These are phyloP conservation scores for Myiothlypis coronata DNA, from an alignment of 2,797 vertebrate species.

Conservation along the genomic window DNA sequence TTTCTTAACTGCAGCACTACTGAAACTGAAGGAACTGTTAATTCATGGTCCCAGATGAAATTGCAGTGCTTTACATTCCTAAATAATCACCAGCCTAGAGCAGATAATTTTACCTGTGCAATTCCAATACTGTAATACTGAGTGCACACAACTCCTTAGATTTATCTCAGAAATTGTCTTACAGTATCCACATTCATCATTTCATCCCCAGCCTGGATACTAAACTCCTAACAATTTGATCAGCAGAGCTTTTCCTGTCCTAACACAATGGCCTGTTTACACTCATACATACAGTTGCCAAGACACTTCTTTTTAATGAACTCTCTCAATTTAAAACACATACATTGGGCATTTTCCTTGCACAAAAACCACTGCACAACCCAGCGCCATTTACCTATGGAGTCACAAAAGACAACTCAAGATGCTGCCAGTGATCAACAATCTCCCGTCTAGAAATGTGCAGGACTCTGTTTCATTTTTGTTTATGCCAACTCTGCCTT, in stretches of 20 bases:
- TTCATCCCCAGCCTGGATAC: background rate
- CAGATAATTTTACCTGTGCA: background rate
- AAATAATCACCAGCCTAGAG: background rate
- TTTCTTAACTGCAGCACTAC: background rate
- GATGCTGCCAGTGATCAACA: background rate
- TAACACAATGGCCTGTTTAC: background rate
- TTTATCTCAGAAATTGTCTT: background rate
- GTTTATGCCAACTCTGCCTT: background rate
- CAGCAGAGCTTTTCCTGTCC: background rate
- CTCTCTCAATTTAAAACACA: background rate
- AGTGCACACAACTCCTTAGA: background rate
- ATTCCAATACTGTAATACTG: background rate
- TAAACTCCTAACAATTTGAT: background rate
- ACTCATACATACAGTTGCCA: background rate
- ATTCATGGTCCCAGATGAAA: background rate
- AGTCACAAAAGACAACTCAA: background rate
- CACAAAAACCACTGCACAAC: background rate
- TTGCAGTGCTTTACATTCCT: background rate
- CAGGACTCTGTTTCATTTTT: background rate
- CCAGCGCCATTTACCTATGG: background rate
- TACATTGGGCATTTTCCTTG: background rate
- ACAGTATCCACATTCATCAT: background rate
- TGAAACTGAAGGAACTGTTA: background rate
- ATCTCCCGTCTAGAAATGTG: background rate
- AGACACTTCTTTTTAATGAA: background rate